Evolutionary conservation across 2,797 vertebrate species (phyloP), one percentile per base, ranked within the genome.

Genomic region (Enteromius treurensis): DNA sequence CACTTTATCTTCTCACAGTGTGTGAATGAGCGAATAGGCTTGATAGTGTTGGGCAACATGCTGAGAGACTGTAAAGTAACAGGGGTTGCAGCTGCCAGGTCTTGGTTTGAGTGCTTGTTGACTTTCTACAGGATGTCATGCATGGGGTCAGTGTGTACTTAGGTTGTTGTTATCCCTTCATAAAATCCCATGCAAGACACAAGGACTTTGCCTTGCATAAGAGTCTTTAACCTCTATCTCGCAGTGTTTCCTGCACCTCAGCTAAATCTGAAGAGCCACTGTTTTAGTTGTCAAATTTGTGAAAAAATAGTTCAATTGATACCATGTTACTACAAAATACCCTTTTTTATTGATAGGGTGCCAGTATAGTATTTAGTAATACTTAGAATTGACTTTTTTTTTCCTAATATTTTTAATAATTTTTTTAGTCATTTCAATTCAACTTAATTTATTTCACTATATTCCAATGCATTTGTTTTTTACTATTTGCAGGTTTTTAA

Each of bases 171-270:
- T 71, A 68, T 47, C 9, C 11, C 77, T 82, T 60, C 70, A 76
- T 81, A 64, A 82, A 47, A 55, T 79, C 21, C 74, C 26, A 51
- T 78, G 21, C 47, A 70, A 70, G 53, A 69, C 70, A 81, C 51
- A 37, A 71, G 70, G 69, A 70, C 47, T 29, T 62, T 73, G 45
- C 76, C 79, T 82, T 83, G 60, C 70, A 65, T 79, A 75, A 60
- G 79, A 87, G 49, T 79, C 6, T 73, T 21, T 11, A 49, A 79
- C 37, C 42, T 69, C 55, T 79, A 23, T 17, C n/a, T 71, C 67
- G 15, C 14, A 79, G 13, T 82, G 53, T 85, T 42, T 58, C 29
- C 47, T 19, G 55, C 69, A 34, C 60, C 49, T 19, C 47, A 21
- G 47, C 19, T 75, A 11, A 51, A 73, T 53, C 47, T 74, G 19